Conservation (phyloP, 2,113 vertebrate genomes). For the Aptenodytes forsteri region DNA sequence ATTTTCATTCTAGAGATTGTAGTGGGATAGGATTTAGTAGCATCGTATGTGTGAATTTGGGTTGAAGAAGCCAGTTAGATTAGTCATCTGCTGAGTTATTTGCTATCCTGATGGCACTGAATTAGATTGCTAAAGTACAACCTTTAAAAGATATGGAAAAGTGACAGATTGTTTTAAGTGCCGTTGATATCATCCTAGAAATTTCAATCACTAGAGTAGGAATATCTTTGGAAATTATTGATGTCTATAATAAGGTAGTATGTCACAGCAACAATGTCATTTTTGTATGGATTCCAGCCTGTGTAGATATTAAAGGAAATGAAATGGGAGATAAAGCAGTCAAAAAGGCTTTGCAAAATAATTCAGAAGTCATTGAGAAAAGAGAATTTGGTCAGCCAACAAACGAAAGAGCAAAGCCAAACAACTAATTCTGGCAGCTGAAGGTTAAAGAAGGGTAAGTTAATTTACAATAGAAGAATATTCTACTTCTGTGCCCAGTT, state of each 20-base stretch:
- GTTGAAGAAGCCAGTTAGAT: conserved; percentile 50
- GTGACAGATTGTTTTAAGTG: too few relatives aligned
- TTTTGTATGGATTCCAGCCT: conserved; percentile 68
- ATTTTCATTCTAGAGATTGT: neutral
- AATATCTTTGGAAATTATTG: conserved; percentile 76
- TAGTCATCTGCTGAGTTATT: conserved; percentile 70
- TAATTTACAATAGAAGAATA: neutral
- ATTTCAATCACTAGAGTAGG: conserved; percentile 74
- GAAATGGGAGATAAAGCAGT: conserved; percentile 74
- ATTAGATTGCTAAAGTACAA: conserved; percentile 74
- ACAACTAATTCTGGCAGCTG: conserved; percentile 33
- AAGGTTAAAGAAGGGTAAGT: conserved; percentile 50
- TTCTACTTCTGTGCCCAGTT: neutral
- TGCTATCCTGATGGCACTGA: conserved; percentile 59
- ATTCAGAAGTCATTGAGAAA: conserved; percentile 67
- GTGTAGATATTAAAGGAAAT: conserved; percentile 75
- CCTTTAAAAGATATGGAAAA: too few relatives aligned
- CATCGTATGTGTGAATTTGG: neutral
- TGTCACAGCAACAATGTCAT: conserved; percentile 74
- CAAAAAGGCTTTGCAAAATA: conserved; percentile 72
- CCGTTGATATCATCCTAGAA: conserved; percentile 70
- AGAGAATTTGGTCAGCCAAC: conserved; percentile 48
- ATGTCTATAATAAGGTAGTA: conserved; percentile 76
- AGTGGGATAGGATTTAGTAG: neutral
- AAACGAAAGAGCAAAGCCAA: conserved; percentile 31